phyloP scores from a whole-genome alignment of 2,113 vertebrate genomes.

The Pomatorhinus ruficollis region DNA sequence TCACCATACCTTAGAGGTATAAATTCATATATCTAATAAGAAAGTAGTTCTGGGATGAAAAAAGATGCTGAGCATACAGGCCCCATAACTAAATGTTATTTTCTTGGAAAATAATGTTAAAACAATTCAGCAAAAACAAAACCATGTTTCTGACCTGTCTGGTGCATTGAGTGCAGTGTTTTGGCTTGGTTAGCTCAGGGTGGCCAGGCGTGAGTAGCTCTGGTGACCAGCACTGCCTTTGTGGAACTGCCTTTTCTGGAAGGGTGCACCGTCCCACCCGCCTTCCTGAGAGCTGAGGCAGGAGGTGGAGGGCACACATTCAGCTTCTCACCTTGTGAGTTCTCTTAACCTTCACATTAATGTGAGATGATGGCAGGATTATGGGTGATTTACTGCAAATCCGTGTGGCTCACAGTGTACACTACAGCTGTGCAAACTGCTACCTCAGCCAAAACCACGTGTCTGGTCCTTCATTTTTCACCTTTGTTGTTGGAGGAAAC shows the following conservation, averaged over 20 bases:
- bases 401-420: background rate
- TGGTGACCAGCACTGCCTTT: background rate
- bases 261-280: background rate
- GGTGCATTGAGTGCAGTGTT: rapidly evolving
- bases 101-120: background rate
- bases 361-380: background rate
- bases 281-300: rapidly evolving
- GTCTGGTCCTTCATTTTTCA: background rate
- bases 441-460: background rate
- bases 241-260: background rate
- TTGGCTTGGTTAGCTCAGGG: background rate
- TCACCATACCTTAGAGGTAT: background rate
- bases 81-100: background rate
- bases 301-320: background rate
- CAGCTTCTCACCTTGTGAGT: background rate
- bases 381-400: background rate
- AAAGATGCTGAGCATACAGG: background rate
- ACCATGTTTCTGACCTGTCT: background rate
- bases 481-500: background rate
- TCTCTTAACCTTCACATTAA: background rate
- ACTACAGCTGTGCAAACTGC: background rate
- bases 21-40: background rate
- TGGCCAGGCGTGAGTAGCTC: rapidly evolving
- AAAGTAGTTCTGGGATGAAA: background rate
- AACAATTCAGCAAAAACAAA: background rate